phyloP scores from a whole-genome alignment of 2,797 vertebrate genomes.

The Phoxinus dragarum region DNA sequence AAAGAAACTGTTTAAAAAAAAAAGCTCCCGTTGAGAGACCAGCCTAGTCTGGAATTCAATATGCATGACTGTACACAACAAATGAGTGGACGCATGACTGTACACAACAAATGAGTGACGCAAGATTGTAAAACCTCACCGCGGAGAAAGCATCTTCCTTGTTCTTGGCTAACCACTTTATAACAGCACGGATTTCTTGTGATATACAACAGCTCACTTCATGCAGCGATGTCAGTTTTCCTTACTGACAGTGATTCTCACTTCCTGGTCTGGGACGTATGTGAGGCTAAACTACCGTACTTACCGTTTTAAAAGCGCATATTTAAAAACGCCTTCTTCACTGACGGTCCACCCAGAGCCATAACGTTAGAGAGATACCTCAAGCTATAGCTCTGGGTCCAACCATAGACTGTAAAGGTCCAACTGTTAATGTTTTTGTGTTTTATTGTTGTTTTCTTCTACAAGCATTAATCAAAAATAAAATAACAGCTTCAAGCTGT shows the following conservation, averaged over 20 bases:
- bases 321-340: accelerated
- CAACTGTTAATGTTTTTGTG: too few relatives aligned
- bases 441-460: too few relatives aligned
- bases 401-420: too few relatives aligned
- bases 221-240: not conserved
- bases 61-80: not conserved
- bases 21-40: not conserved
- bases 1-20: not conserved
- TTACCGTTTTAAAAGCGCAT: not conserved
- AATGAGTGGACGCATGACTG: too few relatives aligned
- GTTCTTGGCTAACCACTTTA: not conserved
- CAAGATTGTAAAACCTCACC: constrained; percentile 27
- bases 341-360: not conserved
- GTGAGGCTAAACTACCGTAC: constrained; percentile 38
- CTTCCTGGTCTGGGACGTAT: constrained; percentile 16
- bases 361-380: too few relatives aligned
- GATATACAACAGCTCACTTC: not conserved
- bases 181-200: not conserved
- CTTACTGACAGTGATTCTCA: not conserved
- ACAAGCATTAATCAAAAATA: too few relatives aligned
- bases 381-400: too few relatives aligned
- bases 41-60: not conserved
- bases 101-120: not conserved
- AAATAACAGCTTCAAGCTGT: too few relatives aligned
- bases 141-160: constrained; percentile 30